Conservation (phyloP, 2,113 vertebrate species). For the Psittacula cyanocephala region DNA sequence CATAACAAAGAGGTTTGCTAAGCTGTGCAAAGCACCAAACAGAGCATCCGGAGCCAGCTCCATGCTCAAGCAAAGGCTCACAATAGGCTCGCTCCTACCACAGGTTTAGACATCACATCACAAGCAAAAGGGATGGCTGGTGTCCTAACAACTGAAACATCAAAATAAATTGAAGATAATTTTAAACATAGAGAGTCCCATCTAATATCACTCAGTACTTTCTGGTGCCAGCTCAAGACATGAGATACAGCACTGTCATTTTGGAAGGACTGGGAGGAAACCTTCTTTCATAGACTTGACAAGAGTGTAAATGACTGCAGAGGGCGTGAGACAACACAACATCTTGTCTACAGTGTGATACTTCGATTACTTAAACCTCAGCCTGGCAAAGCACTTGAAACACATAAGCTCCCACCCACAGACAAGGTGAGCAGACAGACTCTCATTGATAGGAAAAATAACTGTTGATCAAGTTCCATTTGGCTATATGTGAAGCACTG, state of each 20-base stretch:
- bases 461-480: background rate
- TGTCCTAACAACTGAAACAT: background rate
- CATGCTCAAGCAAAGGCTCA: background rate
- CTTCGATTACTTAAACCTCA: background rate
- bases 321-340: background rate
- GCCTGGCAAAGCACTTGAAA: background rate
- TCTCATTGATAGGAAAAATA: background rate
- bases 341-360: background rate
- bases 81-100: background rate
- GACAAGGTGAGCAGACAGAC: background rate
- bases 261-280: background rate
- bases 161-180: background rate
- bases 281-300: background rate
- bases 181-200: background rate
- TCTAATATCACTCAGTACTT: background rate
- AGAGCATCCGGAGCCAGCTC: background rate
- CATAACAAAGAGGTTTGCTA: background rate
- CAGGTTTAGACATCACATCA: background rate
- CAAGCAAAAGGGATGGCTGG: background rate
- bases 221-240: background rate
- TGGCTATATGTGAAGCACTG: background rate
- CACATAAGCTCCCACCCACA: background rate
- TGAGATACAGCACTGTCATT: background rate
- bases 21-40: background rate
- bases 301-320: background rate